Percentiles rank a stretch among this genome's conserved stretches.
Evolutionary conservation across 2,797 vertebrate genomes (phyloP).

Genomic region (Hafferia zeledoni): DNA sequence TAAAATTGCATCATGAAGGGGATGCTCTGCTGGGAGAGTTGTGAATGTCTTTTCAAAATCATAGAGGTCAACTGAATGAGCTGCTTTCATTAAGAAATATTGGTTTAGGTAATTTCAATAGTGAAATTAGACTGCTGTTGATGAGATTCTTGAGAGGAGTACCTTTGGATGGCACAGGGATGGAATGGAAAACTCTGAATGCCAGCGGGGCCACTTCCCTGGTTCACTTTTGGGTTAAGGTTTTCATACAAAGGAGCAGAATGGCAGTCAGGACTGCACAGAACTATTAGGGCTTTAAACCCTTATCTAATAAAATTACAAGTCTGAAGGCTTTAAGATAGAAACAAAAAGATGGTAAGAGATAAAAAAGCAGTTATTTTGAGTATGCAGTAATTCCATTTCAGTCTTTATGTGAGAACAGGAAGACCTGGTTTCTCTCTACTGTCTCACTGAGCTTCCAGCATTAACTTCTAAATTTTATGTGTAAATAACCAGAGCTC

Average conservation of each 20-base stretch:
- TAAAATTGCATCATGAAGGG: neutral
- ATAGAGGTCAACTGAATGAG: neutral
- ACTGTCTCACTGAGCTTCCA: neutral
- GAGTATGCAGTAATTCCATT: neutral
- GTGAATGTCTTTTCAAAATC: neutral
- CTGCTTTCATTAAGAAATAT: neutral
- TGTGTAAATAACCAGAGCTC: neutral
- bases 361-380: neutral
- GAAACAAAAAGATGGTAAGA: neutral
- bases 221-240: neutral
- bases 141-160: neutral
- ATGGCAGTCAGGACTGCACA: neutral
- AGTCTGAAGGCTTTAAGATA: neutral
- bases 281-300: neutral
- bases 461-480: neutral
- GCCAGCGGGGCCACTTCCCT: neutral
- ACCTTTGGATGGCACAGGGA: neutral
- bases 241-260: neutral
- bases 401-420: neutral
- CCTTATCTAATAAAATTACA: neutral
- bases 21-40: neutral
- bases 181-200: neutral
- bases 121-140: neutral
- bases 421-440: neutral
- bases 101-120: neutral